Evolutionary conservation across 2,888 invertebrate genomes (phyloP).

Genomic region (Chironomus riparius): DNA sequence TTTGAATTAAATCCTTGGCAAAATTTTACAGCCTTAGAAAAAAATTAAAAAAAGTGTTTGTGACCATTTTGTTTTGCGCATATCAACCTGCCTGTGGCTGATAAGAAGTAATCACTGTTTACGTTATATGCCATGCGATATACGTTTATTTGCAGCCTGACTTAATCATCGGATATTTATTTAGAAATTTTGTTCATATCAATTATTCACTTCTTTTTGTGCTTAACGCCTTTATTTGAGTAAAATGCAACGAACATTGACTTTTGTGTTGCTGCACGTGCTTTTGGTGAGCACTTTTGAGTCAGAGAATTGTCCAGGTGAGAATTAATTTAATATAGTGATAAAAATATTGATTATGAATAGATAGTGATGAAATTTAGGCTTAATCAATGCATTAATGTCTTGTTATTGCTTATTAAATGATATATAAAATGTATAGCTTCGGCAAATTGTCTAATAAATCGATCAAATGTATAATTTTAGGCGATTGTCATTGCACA

Average conservation of each 20-base stretch:
- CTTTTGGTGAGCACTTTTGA: not conserved
- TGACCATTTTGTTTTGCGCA: not conserved
- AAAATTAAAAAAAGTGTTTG: not conserved
- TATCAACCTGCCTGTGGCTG: not conserved
- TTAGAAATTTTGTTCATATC: not conserved
- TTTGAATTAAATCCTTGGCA: not conserved
- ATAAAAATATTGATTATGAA: too few relatives aligned
- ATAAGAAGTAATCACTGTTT: slow-evolving; percentile 5
- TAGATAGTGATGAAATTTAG: too few relatives aligned
- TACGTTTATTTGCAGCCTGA: not conserved
- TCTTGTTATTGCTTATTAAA: too few relatives aligned
- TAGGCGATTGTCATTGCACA: slow-evolving; percentile 34
- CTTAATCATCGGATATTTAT: not conserved
- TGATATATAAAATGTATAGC: too few relatives aligned
- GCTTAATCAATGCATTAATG: too few relatives aligned
- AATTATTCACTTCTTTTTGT: not conserved
- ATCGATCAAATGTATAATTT: not conserved
- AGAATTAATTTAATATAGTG: not conserved
- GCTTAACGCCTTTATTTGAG: too few relatives aligned
- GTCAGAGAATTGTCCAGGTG: slow-evolving; percentile 34
- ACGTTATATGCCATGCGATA: not conserved
- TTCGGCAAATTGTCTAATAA: not conserved
- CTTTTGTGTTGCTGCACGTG: not conserved
- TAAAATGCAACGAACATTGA: not conserved
- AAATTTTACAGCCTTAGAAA: not conserved